Conservation (phyloP, 2,888 invertebrate genomes). For the Apodemia zela region DNA sequence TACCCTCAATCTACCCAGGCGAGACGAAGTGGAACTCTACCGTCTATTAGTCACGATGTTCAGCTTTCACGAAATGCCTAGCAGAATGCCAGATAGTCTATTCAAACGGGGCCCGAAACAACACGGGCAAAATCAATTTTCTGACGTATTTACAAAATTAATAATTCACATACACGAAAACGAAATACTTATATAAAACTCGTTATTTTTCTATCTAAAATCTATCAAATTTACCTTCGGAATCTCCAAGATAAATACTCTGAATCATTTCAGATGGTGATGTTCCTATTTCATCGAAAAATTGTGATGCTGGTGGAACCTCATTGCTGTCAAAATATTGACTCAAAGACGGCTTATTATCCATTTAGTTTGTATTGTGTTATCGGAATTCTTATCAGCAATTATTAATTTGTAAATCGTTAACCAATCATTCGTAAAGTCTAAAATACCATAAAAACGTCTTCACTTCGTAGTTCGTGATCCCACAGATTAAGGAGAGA, state of each 20-base stretch:
- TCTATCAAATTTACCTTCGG: constrained; percentile 60
- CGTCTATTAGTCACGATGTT: no score
- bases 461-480: background rate
- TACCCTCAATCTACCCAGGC: no score
- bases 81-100: no score
- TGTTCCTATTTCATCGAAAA: constrained; percentile 74
- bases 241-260: constrained; percentile 68
- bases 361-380: constrained; percentile 46
- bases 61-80: no score
- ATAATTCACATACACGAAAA: no score
- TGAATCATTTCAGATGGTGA: constrained; percentile 73
- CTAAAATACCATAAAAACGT: no score
- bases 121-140: no score
- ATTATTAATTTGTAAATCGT: background rate
- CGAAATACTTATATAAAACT: background rate
- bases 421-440: background rate
- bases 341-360: constrained; percentile 76
- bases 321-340: constrained; percentile 77
- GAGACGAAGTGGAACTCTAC: no score
- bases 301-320: constrained; percentile 66
- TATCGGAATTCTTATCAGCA: constrained; percentile 26
- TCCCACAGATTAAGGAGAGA: no score
- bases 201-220: no score
- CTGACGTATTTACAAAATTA: no score
- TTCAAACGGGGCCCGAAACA: no score